Conservation (phyloP, 2,888 invertebrate genomes). For the Lasioglossum figueresi region DNA sequence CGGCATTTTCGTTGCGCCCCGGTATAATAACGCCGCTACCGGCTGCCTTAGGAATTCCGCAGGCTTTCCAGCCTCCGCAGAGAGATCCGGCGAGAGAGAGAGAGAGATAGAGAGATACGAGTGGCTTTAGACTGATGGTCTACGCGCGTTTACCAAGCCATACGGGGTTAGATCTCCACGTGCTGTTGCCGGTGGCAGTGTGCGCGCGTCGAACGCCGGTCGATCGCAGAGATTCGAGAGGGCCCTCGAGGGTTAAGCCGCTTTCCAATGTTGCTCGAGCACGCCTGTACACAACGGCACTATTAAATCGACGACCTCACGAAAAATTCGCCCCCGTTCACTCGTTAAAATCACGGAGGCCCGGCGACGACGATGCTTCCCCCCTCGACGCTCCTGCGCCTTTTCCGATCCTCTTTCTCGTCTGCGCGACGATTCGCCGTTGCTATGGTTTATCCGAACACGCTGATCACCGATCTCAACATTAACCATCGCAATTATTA, state of each 20-base stretch:
- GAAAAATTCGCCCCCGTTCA: slow-evolving; percentile 52
- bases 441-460: not conserved
- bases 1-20: slow-evolving; percentile 57
- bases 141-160: slow-evolving; percentile 31
- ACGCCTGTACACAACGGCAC: slow-evolving; percentile 49
- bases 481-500: not conserved
- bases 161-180: slow-evolving; percentile 20
- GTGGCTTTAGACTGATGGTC: slow-evolving; percentile 36
- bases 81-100: not conserved
- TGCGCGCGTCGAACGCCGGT: slow-evolving; percentile 58
- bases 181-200: not conserved
- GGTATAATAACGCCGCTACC: slow-evolving; percentile 65
- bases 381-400: not conserved
- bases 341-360: slow-evolving; percentile 42
- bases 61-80: slow-evolving; percentile 44
- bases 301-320: slow-evolving; percentile 63
- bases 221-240: slow-evolving; percentile 63
- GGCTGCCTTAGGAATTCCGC: slow-evolving; percentile 61
- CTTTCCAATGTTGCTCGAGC: slow-evolving; percentile 69
- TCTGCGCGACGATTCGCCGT: not conserved
- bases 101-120: slow-evolving; percentile 8
- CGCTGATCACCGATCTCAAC: not conserved
- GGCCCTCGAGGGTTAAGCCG: slow-evolving; percentile 70
- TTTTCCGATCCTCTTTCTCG: not conserved
- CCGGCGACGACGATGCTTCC: not conserved